These are phyloP conservation scores for Ctenomys sociabilis DNA, from an alignment of 2,113 vertebrate species.

Conservation along the genomic window DNA sequence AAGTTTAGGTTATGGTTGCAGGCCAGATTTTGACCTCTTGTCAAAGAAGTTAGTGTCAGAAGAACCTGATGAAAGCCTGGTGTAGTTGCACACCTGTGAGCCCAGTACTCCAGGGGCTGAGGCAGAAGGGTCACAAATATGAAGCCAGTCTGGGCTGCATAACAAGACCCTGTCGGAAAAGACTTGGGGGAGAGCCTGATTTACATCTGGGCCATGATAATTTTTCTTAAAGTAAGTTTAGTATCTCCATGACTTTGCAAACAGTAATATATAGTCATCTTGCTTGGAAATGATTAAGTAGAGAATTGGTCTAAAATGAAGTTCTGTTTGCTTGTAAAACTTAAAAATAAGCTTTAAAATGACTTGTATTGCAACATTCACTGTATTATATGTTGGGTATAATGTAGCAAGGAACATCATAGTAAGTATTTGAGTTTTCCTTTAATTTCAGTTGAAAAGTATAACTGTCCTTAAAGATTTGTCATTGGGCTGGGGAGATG, in stretches of 20 bases:
- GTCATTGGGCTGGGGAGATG: not conserved
- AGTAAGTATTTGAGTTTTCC: not conserved
- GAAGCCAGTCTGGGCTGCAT: not conserved
- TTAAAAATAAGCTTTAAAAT: constrained; percentile 24
- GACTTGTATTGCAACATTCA: not conserved
- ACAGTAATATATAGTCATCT: not conserved
- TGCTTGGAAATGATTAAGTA: constrained; percentile 43
- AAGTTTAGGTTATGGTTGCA: constrained; percentile 18
- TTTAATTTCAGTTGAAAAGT: constrained; percentile 28
- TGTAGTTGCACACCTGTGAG: not conserved
- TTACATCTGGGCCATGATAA: not conserved
- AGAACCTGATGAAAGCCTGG: not conserved
- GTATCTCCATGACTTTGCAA: not conserved
- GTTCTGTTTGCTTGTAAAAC: not conserved
- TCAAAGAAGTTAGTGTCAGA: not conserved
- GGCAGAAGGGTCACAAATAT: not conserved
- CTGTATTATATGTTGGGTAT: not conserved
- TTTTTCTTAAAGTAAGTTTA: constrained; percentile 35
- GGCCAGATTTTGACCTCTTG: not conserved
- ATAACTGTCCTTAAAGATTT: not conserved
- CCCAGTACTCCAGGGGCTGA: not conserved
- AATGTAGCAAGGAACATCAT: constrained; percentile 18
- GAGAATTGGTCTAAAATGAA: constrained; percentile 7
- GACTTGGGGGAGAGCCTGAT: not conserved
- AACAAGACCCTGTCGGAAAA: not conserved